A percentile compares a stretch with the other conserved stretches of the same genome.
Evolutionary conservation across 2,888 invertebrate genomes (phyloP).

Genomic region (Sarcophaga carnaria): DNA sequence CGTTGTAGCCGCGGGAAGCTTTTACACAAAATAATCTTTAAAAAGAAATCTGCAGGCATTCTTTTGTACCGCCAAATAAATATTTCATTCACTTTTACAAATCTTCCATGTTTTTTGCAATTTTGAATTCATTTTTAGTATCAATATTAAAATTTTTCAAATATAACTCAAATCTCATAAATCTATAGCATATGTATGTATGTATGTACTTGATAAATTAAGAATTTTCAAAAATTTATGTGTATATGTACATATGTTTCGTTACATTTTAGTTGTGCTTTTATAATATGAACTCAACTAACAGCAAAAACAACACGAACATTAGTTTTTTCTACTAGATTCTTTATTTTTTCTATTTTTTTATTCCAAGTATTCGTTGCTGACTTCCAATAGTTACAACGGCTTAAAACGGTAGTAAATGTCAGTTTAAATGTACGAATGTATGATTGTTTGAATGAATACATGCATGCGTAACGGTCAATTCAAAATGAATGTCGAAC

Average conservation of each 20-base stretch:
- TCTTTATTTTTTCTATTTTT: neutral
- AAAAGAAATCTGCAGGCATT: no score
- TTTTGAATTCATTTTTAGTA: no score
- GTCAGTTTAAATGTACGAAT: slow-evolving; percentile 35
- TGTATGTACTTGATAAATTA: no score
- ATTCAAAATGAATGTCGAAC: slow-evolving; percentile 61
- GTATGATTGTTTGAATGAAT: slow-evolving; percentile 19
- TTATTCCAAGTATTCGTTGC: slow-evolving; percentile 8
- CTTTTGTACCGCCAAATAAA: no score
- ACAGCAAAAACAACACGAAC: slow-evolving; percentile 23
- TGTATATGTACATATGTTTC: neutral
- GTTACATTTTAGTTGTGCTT: neutral
- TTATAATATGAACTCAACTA: slow-evolving; percentile 20
- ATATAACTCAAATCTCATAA: no score
- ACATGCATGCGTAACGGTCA: slow-evolving; percentile 62
- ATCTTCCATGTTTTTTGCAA: no score
- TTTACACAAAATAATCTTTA: no score
- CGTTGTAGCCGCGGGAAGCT: no score
- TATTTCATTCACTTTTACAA: no score
- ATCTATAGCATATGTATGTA: no score
- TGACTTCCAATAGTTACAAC: neutral
- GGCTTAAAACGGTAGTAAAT: slow-evolving; percentile 57
- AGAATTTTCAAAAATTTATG: neutral
- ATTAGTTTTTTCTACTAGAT: neutral
- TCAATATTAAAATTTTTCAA: no score